Evolutionary conservation across 2,113 vertebrate species (phyloP).

Genomic region (Diglossa brunneiventris): DNA sequence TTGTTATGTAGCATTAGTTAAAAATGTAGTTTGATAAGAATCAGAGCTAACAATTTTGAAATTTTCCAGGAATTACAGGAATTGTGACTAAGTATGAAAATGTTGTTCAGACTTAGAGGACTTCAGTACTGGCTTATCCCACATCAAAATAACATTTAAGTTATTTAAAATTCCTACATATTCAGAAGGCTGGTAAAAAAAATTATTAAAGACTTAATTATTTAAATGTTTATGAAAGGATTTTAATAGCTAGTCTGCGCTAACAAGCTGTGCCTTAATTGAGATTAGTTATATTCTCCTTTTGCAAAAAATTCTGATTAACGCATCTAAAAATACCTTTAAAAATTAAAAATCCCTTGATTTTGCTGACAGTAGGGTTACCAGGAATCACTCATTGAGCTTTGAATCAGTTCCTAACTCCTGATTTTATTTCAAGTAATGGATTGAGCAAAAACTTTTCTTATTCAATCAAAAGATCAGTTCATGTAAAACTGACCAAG

Average conservation of each 20-base stretch:
- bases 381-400: background rate
- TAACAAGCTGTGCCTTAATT: background rate
- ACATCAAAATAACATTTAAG: background rate
- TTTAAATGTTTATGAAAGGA: background rate
- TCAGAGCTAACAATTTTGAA: background rate
- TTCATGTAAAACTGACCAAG: background rate
- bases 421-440: background rate
- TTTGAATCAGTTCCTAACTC: background rate
- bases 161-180: background rate
- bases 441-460: background rate
- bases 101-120: background rate
- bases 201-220: background rate
- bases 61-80: background rate
- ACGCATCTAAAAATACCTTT: background rate
- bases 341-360: background rate
- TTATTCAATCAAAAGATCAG: background rate
- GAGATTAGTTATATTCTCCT: background rate
- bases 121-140: background rate
- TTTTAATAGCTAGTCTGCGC: background rate
- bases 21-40: background rate
- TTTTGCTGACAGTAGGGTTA: background rate
- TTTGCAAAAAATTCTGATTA: background rate
- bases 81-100: background rate
- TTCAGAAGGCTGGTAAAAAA: background rate
- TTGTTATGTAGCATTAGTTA: background rate